These are phyloP conservation scores for Eupelmus urozonus DNA, from an alignment of 2,888 invertebrate species.

Conservation along the genomic window DNA sequence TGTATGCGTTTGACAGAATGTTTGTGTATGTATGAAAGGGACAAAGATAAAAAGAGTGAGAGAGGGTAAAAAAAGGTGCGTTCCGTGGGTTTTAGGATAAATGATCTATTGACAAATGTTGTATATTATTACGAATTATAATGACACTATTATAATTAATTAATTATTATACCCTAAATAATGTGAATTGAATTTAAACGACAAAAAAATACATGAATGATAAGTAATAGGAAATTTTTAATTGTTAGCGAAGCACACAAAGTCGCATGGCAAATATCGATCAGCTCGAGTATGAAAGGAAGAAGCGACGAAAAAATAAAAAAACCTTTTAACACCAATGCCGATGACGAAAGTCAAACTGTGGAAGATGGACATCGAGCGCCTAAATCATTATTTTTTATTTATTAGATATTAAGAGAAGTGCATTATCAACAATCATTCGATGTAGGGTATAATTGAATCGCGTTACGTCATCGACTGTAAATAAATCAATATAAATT, in stretches of 20 bases:
- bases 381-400: slow-evolving; percentile 53
- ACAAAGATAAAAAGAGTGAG: slow-evolving; percentile 42
- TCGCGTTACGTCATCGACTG: slow-evolving; percentile 62
- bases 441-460: slow-evolving; percentile 56
- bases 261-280: slow-evolving; percentile 64
- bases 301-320: slow-evolving; percentile 55
- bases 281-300: slow-evolving; percentile 61
- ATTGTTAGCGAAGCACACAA: slow-evolving; percentile 73
- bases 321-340: slow-evolving; percentile 60
- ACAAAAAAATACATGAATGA: slow-evolving; percentile 70
- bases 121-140: slow-evolving; percentile 78
- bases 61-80: slow-evolving; percentile 59
- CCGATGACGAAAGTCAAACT: slow-evolving; percentile 57
- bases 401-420: slow-evolving; percentile 59
- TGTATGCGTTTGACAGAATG: slow-evolving; percentile 58
- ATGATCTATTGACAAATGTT: slow-evolving; percentile 77
- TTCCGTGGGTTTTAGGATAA: slow-evolving; percentile 75
- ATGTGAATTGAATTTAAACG: slow-evolving; percentile 76
- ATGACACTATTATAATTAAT: slow-evolving; percentile 77
- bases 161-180: slow-evolving; percentile 76
- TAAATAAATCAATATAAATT: slow-evolving; percentile 69
- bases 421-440: slow-evolving; percentile 66
- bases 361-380: slow-evolving; percentile 60
- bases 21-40: slow-evolving; percentile 51
- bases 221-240: slow-evolving; percentile 76